Percentiles rank a stretch among this genome's conserved stretches.
Evolutionary conservation across 2,888 invertebrate species (phyloP).

Genomic region (Idaea dimidiata): DNA sequence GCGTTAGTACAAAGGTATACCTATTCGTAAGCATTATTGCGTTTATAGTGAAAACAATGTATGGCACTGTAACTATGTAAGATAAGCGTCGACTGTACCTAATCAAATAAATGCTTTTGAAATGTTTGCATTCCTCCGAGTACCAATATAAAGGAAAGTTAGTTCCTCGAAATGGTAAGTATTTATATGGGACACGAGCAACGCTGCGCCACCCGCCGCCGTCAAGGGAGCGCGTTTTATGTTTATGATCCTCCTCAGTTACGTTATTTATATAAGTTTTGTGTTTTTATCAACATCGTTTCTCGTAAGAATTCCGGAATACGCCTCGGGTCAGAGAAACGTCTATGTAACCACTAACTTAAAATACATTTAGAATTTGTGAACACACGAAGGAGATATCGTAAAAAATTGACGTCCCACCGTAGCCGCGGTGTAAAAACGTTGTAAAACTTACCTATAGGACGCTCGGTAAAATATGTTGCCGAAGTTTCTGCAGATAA

Average conservation of each 20-base stretch:
- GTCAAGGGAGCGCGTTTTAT: conserved; percentile 52
- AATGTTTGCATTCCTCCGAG: conserved; percentile 43
- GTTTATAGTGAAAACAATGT: conserved; percentile 3
- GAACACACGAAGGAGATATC: conserved; percentile 34
- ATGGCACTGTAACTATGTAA: conserved; percentile 21
- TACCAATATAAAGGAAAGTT: conserved; percentile 48
- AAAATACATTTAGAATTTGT: conserved; percentile 27
- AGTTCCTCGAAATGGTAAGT: conserved; percentile 47
- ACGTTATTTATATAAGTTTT: conserved; percentile 47
- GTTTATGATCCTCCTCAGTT: conserved; percentile 50
- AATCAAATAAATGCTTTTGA: conserved; percentile 44
- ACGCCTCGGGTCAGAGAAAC: conserved; percentile 33
- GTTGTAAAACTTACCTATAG: conserved; percentile 49
- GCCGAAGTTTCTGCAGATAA: conserved; percentile 35
- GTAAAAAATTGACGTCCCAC: conserved; percentile 37
- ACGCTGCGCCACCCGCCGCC: conserved; percentile 30
- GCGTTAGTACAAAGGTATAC: not conserved
- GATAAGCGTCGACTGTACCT: conserved; percentile 30
- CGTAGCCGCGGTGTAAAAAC: conserved; percentile 41
- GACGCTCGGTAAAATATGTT: conserved; percentile 51
- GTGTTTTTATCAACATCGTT: conserved; percentile 43
- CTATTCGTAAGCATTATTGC: not conserved
- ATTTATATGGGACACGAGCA: conserved; percentile 38
- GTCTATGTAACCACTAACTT: conserved; percentile 19
- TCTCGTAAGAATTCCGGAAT: conserved; percentile 24